Base-by-base conservation (phyloP, 1,140 invertebrate species). In the Charaxes varanes region DNA sequence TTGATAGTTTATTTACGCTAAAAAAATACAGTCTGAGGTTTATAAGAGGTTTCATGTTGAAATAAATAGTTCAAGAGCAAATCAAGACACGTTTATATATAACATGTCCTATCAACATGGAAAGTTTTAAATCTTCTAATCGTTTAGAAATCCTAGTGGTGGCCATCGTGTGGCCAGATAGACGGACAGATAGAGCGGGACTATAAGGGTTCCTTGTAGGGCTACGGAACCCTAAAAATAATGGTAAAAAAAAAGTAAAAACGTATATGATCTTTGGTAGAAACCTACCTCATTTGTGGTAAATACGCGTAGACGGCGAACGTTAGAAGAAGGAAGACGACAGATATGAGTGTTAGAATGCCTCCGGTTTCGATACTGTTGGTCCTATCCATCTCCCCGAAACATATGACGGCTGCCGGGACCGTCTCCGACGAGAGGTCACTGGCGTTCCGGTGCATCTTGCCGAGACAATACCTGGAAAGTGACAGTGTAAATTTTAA, bases 201-300 rank as follows among this genome's bases (percentile, higher is more conserved):
- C n/a, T n/a, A n/a, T n/a, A n/a, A n/a, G n/a, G n/a, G n/a, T n/a
- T n/a, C n/a, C n/a, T n/a, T n/a, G n/a, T n/a, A n/a, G n/a, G n/a
- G n/a, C n/a, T n/a, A n/a, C n/a, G n/a, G n/a, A n/a, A n/a, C n/a
- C n/a, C n/a, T n/a, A n/a, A n/a, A n/a, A n/a, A n/a, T n/a, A n/a
- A n/a, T n/a, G n/a, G n/a, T n/a, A n/a, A n/a, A n/a, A n/a, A n/a
- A 35, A 7, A 12, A 12, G 10, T 32, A 22, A 14, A 22, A 8
- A 13, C 21, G 15, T 12, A 8, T 12, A 22, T 34, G 16, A 11
- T 18, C 10, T 8, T 11, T 4, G 12, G 5, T 11, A 10, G 0
- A 23, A 30, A 8, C 14, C 82, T 55, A 88, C 88, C 82, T 90
- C 53, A 91, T 58, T 61, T 88, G 85, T 1, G 89, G 88, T 5